A percentile compares a stretch with the other conserved stretches of the same genome.
Evolutionary conservation across 2,113 vertebrate genomes (phyloP).

Genomic region (Meriones unguiculatus): DNA sequence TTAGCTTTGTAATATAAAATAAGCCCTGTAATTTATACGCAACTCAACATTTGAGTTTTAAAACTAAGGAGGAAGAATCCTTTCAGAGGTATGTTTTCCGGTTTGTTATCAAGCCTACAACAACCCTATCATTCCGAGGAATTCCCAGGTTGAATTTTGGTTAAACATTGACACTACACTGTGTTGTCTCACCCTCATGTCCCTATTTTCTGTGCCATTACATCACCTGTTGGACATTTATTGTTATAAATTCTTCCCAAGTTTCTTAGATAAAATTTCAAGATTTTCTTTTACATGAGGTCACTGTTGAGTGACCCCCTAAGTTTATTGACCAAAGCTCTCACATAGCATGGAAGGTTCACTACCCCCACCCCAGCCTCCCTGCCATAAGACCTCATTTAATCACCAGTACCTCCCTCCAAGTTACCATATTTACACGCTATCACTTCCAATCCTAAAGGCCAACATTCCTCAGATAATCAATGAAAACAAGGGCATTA

Average conservation of each 20-base stretch:
- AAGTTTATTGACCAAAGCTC: conserved; percentile 14
- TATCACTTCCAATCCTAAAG: conserved; percentile 9
- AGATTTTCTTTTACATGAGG: background rate
- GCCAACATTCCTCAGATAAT: background rate
- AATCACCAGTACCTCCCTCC: background rate
- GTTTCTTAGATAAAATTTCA: background rate
- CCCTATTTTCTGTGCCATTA: conserved; percentile 26
- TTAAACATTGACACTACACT: conserved; percentile 50
- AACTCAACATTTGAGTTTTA: background rate
- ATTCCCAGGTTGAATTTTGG: conserved; percentile 57
- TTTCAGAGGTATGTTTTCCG: background rate
- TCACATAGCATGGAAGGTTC: background rate
- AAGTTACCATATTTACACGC: background rate
- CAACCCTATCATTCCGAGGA: conserved; percentile 11
- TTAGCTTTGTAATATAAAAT: background rate
- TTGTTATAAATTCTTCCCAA: background rate
- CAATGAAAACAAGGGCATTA: background rate
- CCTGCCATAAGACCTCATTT: background rate
- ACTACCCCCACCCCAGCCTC: too few relatives aligned
- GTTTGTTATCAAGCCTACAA: background rate
- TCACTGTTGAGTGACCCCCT: background rate
- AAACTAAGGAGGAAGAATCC: too few relatives aligned
- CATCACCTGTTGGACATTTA: background rate
- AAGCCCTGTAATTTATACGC: background rate
- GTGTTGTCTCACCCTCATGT: conserved; percentile 53